phyloP scores from a whole-genome alignment of 2,888 invertebrate genomes.

The Rhingia campestris region DNA sequence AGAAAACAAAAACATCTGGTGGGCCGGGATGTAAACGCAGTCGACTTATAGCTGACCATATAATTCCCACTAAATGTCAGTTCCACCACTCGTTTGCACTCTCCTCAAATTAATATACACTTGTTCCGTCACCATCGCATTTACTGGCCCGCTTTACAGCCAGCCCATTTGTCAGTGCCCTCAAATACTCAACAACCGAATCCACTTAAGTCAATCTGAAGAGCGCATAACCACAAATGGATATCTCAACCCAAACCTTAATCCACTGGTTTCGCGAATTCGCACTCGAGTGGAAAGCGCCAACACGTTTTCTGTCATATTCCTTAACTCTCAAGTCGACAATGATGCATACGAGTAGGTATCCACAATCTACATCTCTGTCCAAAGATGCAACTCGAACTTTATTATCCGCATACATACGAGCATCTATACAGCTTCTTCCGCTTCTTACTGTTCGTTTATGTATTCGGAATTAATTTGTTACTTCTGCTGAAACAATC shows the following conservation, averaged over 20 bases:
- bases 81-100: constrained; percentile 36
- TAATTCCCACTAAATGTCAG: constrained; percentile 34
- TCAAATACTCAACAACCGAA: constrained; percentile 55
- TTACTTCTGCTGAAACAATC: constrained; percentile 71
- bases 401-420: too few species aligned
- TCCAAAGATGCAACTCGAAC: neutral
- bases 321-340: constrained; percentile 45
- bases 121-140: constrained; percentile 52
- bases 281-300: constrained; percentile 59
- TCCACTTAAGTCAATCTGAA: constrained; percentile 49
- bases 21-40: constrained; percentile 9
- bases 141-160: constrained; percentile 19
- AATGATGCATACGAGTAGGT: constrained; percentile 4
- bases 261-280: constrained; percentile 51
- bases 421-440: neutral
- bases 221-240: constrained; percentile 37
- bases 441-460: constrained; percentile 28
- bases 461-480: constrained; percentile 67
- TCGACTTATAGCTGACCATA: constrained; percentile 34
- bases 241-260: constrained; percentile 45
- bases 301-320: constrained; percentile 64
- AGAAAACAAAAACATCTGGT: neutral
- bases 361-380: constrained; percentile 28
- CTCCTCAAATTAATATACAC: constrained; percentile 28
- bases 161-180: constrained; percentile 31